phyloP scores from a whole-genome alignment of 2,113 vertebrate genomes.

The Triplophysa tibetana region DNA sequence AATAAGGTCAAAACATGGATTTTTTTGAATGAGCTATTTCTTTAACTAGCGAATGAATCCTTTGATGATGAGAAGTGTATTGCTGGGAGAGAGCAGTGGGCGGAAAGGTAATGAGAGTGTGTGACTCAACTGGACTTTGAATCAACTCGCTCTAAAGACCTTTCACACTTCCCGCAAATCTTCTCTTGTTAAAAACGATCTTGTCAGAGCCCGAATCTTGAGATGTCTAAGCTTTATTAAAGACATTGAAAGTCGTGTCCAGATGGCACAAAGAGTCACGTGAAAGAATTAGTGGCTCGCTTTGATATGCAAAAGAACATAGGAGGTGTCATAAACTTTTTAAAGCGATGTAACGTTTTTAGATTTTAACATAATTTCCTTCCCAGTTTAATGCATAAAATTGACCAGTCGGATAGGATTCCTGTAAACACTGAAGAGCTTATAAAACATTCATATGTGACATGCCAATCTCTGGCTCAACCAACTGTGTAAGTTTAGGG shows the following conservation, averaged over 20 bases:
- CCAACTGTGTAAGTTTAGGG: too few species aligned
- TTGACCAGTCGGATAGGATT: too few species aligned
- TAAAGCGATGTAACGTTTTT: neutral
- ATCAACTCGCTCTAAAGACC: constrained; percentile 5
- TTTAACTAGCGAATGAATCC: neutral
- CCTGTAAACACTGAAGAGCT: too few species aligned
- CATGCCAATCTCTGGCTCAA: too few species aligned
- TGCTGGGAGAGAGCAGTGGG: constrained; percentile 2
- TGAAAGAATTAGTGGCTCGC: constrained; percentile 10
- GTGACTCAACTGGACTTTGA: constrained; percentile 29
- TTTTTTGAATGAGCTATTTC: neutral
- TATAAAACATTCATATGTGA: too few species aligned
- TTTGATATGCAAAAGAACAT: neutral
- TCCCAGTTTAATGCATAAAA: neutral
- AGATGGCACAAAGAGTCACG: constrained; percentile 22
- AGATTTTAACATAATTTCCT: neutral
- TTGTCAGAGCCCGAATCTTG: neutral
- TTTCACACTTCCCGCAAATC: constrained; percentile 20
- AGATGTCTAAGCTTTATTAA: constrained; percentile 21
- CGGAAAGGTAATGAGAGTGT: constrained; percentile 8
- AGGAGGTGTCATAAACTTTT: neutral
- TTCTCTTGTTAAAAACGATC: constrained; percentile 9
- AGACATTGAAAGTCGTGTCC: neutral
- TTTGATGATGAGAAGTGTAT: constrained; percentile 27
- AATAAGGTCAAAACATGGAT: neutral